Base-by-base conservation (phyloP, 2,888 invertebrate genomes). In the Sturmia bella region DNA sequence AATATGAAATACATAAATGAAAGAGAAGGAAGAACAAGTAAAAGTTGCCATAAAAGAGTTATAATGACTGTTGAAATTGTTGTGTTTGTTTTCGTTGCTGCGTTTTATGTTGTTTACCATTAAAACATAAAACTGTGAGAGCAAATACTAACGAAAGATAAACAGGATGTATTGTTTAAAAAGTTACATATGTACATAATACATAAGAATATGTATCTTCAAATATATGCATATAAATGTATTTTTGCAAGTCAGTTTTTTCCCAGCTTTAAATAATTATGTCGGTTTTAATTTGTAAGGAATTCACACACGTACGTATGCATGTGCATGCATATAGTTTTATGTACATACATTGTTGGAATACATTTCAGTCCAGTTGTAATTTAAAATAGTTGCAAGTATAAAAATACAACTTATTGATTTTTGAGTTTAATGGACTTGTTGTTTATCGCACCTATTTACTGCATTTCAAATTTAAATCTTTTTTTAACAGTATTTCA, bases 91-190 rank as follows among this genome's bases (percentile, higher is more conserved):
- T 2, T 27, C 59, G 63, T 41, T 66, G 50, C 24, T 54, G n/a
- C n/a, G n/a, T n/a, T 45, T 17, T 5, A n/a, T 54, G 27, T 63
- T 68, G 45, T 74, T 50, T 27, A 59, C 73, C 68, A 73, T 68
- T 66, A 56, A 74, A 74, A 69, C 66, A 64, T 61, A 50, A 48
- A 56, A 61, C 6, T 39, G 52, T 52, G 43, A 61, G 52, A 73
- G 43, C 27, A 61, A 68, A 73, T 64, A 59, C 78, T 68, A 59
- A 69, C 74, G 61, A 68, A 74, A 80, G 74, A 66, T 70, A 80
- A 72, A 76, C 80, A 75, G 80, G 80, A 80, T 72, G 76, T 76
- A 72, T 81, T 81, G 66, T 76, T 80, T 72, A 54, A 76, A 81
- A 76, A 76, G 64, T 72, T 76, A n/a, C 66, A 66, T 76, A 70